phyloP scores from a whole-genome alignment of 1,140 invertebrate genomes.

The Lethrus apterus region DNA sequence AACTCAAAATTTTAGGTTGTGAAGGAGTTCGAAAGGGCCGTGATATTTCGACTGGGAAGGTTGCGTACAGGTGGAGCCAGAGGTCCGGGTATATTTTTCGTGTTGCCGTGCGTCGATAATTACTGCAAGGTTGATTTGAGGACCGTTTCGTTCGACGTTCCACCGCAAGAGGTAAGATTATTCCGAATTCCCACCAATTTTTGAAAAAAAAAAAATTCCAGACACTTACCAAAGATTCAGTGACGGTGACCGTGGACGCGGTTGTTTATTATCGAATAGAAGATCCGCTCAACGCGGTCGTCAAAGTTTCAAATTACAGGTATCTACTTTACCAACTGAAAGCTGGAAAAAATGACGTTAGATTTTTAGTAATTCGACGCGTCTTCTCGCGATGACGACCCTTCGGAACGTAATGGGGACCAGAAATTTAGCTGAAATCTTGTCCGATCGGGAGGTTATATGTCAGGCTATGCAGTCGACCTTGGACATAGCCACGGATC shows the following conservation, averaged over 20 bases:
- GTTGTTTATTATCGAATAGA: conserved; percentile 86
- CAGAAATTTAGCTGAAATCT: conserved; percentile 80
- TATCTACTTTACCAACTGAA: too few relatives aligned
- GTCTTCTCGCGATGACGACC: conserved; percentile 78
- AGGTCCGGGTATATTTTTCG: conserved; percentile 81
- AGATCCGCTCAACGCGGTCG: conserved; percentile 75
- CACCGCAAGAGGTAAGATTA: conserved; percentile 67
- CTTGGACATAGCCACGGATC: conserved; percentile 87
- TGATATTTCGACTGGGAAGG: conserved; percentile 67
- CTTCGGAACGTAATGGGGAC: conserved; percentile 88
- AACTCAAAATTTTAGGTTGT: conserved; percentile 49
- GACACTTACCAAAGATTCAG: conserved; percentile 88
- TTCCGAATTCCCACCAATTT: too few relatives aligned
- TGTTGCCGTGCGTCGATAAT: conserved; percentile 85
- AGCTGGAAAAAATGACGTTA: too few relatives aligned
- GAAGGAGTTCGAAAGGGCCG: conserved; percentile 71
- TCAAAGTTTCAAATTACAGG: conserved; percentile 74
- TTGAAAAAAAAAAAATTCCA: too few relatives aligned
- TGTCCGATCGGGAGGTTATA: conserved; percentile 86
- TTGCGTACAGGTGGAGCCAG: conserved; percentile 60
- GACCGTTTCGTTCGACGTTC: conserved; percentile 74
- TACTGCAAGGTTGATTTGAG: conserved; percentile 83
- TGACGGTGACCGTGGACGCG: conserved; percentile 88
- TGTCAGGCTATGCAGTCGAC: conserved; percentile 75
- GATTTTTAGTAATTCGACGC: conserved; percentile 65